These are phyloP conservation scores for Caenorhabditis panamensis DNA, from an alignment of 2,888 invertebrate genomes.

Conservation along the genomic window DNA sequence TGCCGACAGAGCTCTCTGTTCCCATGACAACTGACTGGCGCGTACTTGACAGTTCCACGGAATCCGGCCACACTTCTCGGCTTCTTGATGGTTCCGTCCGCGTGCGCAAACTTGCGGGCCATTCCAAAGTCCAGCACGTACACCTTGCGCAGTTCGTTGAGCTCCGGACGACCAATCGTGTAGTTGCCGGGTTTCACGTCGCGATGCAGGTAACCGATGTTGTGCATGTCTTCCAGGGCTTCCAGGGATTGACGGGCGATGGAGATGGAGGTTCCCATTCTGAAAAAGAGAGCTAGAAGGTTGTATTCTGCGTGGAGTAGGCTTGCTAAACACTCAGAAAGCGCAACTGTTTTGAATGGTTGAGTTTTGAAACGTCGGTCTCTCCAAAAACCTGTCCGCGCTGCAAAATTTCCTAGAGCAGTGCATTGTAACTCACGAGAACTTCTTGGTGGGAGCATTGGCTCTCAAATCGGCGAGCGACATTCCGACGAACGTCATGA, in stretches of 20 bases:
- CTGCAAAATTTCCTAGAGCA: no score
- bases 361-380: no score
- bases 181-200: no score
- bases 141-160: slow-evolving; percentile 74
- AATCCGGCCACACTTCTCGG: slow-evolving; percentile 75
- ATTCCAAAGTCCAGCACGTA: slow-evolving; percentile 79
- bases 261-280: slow-evolving; percentile 77
- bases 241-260: slow-evolving; percentile 74
- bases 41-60: slow-evolving; percentile 74
- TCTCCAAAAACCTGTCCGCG: no score
- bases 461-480: slow-evolving; percentile 68
- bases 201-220: slow-evolving; percentile 73
- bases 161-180: slow-evolving; percentile 74
- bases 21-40: slow-evolving; percentile 74
- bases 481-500: slow-evolving; percentile 77
- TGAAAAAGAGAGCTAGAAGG: slow-evolving; percentile 45
- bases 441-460: slow-evolving; percentile 58
- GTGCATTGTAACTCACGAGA: slow-evolving; percentile 55
- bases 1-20: slow-evolving; percentile 71
- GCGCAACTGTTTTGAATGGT: no score
- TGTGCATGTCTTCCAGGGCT: slow-evolving; percentile 78
- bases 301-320: no score
- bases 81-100: slow-evolving; percentile 73
- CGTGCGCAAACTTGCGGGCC: slow-evolving; percentile 75
- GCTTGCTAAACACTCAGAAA: no score